Base-by-base conservation (phyloP, 2,888 invertebrate species). In the Erannis defoliaria region DNA sequence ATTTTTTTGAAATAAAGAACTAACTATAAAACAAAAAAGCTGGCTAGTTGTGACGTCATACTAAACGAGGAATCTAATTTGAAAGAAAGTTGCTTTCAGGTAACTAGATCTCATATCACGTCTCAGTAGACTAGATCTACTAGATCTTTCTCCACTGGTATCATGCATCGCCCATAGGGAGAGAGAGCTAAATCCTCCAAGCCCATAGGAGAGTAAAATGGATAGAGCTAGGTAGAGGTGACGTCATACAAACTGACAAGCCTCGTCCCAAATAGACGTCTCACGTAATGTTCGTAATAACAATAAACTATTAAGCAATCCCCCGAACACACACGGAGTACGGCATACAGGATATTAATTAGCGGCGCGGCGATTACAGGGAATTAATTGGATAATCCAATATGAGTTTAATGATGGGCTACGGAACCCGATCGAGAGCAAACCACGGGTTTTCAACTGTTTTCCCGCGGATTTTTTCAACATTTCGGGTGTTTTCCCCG, bases 341-440 rank as follows among this genome's bases (percentile, higher is more conserved):
- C 40, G 51, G 16, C 18, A 29, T 29, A 42, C 14, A 33, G 65
- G 66, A 71, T 77, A 77, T 73, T 79, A 76, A 83, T 79, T 77
- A 78, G 55, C 61, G 35, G 51, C 14, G 21, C 48, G 75, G 74
- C 81, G 85, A 90, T 90, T 88, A 88, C 84, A 78, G 72, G 66
- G 82, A 82, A 88, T 89, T 90, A 88, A 90, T 89, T 83, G 84
- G 79, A 80, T 90, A 86, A 90, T 89, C 86, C 86, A 82, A 88
- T 87, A 85, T 82, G 82, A 83, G 84, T 86, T 86, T 80, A 85
- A 84, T 79, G 79, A 74, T 68, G 75, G 73, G 40, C 57, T 59
- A 37, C 37, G 45, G 50, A 37, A 21, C 45, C 53, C 45, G 53
- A 60, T 55, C 55, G 37, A 50, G 51, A 46, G 18, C 50, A 35